phyloP scores from a whole-genome alignment of 2,797 vertebrate genomes.

The Hippocampus kuda region DNA sequence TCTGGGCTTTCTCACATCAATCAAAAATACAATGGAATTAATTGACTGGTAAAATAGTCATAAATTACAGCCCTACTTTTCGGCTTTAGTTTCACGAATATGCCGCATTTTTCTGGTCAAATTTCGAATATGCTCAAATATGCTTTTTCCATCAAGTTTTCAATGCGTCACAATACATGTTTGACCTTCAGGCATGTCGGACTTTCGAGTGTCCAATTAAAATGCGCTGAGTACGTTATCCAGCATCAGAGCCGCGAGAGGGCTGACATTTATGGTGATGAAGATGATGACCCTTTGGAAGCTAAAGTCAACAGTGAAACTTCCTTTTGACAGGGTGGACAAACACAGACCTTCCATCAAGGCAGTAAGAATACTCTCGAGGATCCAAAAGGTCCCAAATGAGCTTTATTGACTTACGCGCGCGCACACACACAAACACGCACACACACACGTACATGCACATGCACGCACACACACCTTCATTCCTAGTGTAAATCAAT shows the following conservation, averaged over 20 bases:
- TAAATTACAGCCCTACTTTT: too few species aligned
- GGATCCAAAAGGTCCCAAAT: background rate
- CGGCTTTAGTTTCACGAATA: too few species aligned
- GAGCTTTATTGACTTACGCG: background rate
- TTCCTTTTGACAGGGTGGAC: background rate
- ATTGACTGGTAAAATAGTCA: too few species aligned
- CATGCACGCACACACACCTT: background rate
- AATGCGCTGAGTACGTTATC: too few species aligned
- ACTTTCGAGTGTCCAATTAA: background rate
- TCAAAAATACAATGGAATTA: too few species aligned
- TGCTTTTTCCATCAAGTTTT: background rate
- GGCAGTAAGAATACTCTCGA: background rate
- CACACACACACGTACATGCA: too few species aligned
- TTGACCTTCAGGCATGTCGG: too few species aligned
- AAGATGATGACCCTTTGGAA: constrained; percentile 1
- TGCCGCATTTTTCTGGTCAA: too few species aligned
- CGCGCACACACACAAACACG: background rate
- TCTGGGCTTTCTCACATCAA: too few species aligned
- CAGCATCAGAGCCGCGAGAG: background rate
- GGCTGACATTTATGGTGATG: constrained; percentile 33
- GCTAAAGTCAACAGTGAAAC: constrained; percentile 29
- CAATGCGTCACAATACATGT: background rate
- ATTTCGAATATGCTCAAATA: too few species aligned
- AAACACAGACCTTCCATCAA: background rate
- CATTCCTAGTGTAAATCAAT: constrained; percentile 5